Evolutionary conservation across 2,113 vertebrate species (phyloP), one percentile per base, ranked within the genome.

Genomic region (Centropus unirufus): DNA sequence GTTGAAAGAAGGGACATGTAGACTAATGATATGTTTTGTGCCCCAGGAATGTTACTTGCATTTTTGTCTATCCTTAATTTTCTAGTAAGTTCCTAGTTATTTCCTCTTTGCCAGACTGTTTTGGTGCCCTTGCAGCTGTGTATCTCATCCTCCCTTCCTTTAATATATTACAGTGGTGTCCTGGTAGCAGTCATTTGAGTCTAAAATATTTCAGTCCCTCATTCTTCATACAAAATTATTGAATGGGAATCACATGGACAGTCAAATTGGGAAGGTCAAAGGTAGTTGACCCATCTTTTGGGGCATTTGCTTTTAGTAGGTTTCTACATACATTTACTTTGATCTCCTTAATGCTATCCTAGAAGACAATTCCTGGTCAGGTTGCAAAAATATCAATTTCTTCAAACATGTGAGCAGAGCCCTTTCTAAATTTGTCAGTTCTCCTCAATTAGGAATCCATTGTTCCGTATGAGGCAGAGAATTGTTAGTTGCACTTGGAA

Each of bases 261-360:
- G 62, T 90, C 83, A 69, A 51, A 46, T 55, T 57, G 76, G 66
- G 72, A 86, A 86, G 47, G 18, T 84, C 64, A 86, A 94, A 86
- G 39, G 39, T 70, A 87, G 54, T 44, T 83, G 80, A 78, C 78
- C 68, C 91, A 49, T 81, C 82, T 87, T 95, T 55, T 21, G n/a
- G 72, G 47, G 66, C 40, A 79, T 90, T 88, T 89, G 62, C 15
- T 79, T 93, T 96, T 96, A 96, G 94, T 87, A 63, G 55, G 42
- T 93, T 96, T 55, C 72, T 88, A 39, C 75, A 88, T 8, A 4
- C 57, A 64, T 86, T 85, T 93, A 29, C 75, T 95, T 93, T 95
- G 78, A 95, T 87, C 73, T n/a, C 32, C 63, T 93, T 64, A 51
- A 1, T 91, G 58, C 58, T 79, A 21, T 88, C 52, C 46, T 80